These are phyloP conservation scores for Fragum sueziense DNA, from an alignment of 2,888 invertebrate species.

Conservation along the genomic window DNA sequence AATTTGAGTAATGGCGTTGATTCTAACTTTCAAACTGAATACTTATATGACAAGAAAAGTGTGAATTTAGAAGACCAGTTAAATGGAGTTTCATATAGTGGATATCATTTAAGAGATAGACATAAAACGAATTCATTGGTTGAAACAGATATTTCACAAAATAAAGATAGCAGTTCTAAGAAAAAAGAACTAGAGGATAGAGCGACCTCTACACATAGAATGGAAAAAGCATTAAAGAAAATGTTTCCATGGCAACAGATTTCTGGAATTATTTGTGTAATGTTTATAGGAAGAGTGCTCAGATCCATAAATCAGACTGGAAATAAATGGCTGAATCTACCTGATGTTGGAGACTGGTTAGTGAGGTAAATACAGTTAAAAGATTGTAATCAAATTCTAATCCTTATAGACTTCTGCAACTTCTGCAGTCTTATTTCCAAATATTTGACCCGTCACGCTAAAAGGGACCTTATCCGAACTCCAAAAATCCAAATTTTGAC, in stretches of 20 bases:
- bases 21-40: not conserved
- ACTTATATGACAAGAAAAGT: not conserved
- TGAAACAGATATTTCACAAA: not conserved
- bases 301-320: conserved; percentile 93
- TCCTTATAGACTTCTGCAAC: too few relatives aligned
- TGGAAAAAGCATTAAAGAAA: not conserved
- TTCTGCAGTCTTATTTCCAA: too few relatives aligned
- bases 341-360: conserved; percentile 86
- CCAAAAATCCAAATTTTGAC: too few relatives aligned
- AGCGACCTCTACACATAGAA: not conserved
- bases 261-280: conserved; percentile 32
- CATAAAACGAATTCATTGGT: not conserved
- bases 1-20: too few relatives aligned
- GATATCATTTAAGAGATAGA: conserved; percentile 9
- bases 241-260: conserved; percentile 51
- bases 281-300: conserved; percentile 85
- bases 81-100: not conserved
- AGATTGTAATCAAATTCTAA: not conserved
- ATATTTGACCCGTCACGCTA: too few relatives aligned
- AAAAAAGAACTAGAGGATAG: not conserved
- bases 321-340: conserved; percentile 91
- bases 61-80: not conserved
- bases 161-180: not conserved
- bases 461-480: too few relatives aligned
- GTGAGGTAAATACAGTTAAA: conserved; percentile 61